Conservation (phyloP, 2,888 invertebrate genomes). For the Didymodactylos carnosus region DNA sequence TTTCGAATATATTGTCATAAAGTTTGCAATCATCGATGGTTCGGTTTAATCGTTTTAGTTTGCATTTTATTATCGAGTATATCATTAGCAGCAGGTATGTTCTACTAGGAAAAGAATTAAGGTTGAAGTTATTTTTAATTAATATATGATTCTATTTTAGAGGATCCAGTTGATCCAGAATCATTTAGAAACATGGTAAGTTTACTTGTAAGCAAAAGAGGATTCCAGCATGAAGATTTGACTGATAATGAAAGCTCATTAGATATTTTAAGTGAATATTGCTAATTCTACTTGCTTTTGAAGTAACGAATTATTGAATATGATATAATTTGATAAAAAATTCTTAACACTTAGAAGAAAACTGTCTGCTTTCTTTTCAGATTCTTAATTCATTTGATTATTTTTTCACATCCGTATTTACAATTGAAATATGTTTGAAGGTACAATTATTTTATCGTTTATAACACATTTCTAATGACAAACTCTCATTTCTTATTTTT, state of each 20-base stretch:
- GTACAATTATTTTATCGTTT: not conserved
- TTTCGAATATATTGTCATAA: conserved; percentile 92
- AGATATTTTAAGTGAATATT: not conserved
- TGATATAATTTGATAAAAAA: too few species aligned
- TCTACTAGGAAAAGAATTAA: too few species aligned
- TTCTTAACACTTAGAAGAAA: too few species aligned
- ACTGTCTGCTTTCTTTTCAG: conserved; percentile 44
- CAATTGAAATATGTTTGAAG: conserved; percentile 85
- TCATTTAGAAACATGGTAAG: conserved; percentile 60
- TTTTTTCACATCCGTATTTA: conserved; percentile 94
- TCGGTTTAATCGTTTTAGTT: conserved; percentile 79
- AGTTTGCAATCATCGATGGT: conserved; percentile 79
- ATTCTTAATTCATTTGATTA: conserved; percentile 83
- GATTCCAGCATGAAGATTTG: too few species aligned
- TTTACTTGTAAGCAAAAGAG: too few species aligned
- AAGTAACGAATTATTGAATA: too few species aligned
- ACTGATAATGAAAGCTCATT: too few species aligned
- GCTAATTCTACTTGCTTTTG: not conserved
- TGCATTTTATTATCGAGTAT: conserved; percentile 97
- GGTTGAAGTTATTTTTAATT: too few species aligned
- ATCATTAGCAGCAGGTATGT: conserved; percentile 85
- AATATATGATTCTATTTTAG: too few species aligned
- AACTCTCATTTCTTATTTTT: not conserved
- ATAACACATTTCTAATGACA: not conserved
- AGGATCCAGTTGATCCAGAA: conserved; percentile 69